Percentiles rank a stretch among this genome's conserved stretches.
Evolutionary conservation across 2,888 invertebrate species (phyloP).

Genomic region (Drosophila barbarae): DNA sequence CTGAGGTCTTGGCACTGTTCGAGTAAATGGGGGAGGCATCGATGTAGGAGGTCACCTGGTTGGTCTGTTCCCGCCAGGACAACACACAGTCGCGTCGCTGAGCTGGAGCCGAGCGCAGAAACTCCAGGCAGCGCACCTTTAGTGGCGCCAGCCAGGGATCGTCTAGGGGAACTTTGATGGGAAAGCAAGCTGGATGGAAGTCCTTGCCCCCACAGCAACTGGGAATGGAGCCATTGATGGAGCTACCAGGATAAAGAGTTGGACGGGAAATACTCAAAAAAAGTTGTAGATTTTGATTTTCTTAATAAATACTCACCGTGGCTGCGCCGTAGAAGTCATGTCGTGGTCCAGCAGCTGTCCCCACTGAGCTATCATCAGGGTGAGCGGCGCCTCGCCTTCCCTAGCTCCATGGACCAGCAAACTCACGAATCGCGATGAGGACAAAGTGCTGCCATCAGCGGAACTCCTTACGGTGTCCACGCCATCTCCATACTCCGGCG

Average conservation of each 20-base stretch:
- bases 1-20: constrained; percentile 86
- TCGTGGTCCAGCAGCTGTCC: constrained; percentile 95
- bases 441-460: constrained; percentile 83
- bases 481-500: constrained; percentile 91
- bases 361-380: constrained; percentile 93
- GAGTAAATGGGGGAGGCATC: constrained; percentile 92
- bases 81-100: constrained; percentile 89
- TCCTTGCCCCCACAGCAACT: constrained; percentile 84
- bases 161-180: constrained; percentile 86
- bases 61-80: constrained; percentile 91
- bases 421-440: constrained; percentile 89
- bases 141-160: constrained; percentile 87
- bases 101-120: constrained; percentile 89
- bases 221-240: constrained; percentile 89
- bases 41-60: constrained; percentile 90
- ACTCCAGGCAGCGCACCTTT: constrained; percentile 89
- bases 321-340: constrained; percentile 88
- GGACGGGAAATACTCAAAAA: background rate
- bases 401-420: constrained; percentile 84
- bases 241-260: constrained; percentile 52
- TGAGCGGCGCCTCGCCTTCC: constrained; percentile 85
- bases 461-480: constrained; percentile 81
- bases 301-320: constrained; percentile 79
- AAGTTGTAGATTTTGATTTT: background rate
- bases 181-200: constrained; percentile 92